A percentile compares a stretch with the other conserved stretches of the same genome.
Conservation (phyloP, 2,888 invertebrate genomes). For the Gortyna flavago region DNA sequence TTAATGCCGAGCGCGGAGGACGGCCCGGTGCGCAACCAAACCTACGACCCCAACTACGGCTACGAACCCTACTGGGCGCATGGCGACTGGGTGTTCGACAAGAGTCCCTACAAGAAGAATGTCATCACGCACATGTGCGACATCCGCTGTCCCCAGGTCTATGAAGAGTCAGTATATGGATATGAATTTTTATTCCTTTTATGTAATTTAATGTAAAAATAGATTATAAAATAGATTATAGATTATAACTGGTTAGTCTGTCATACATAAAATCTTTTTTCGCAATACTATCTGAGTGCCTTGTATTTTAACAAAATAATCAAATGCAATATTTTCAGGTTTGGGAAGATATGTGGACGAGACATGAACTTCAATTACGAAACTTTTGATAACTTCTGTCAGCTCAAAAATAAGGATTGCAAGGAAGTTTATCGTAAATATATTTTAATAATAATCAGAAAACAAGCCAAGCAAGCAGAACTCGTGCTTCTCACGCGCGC, state of each 20-base stretch:
- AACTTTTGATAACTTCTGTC: slow-evolving; percentile 68
- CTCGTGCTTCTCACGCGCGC: not conserved
- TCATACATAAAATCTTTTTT: no score
- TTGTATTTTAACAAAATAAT: not conserved
- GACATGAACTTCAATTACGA: slow-evolving; percentile 38
- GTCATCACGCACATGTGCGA: slow-evolving; percentile 17
- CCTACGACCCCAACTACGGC: slow-evolving; percentile 54
- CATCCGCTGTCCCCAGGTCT: slow-evolving; percentile 17
- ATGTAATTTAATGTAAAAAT: not conserved
- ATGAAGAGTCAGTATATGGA: slow-evolving; percentile 29
- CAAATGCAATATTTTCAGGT: slow-evolving; percentile 60
- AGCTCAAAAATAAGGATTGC: slow-evolving; percentile 64
- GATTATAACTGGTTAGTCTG: no score
- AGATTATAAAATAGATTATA: no score
- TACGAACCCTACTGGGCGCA: slow-evolving; percentile 62
- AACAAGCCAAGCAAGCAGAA: no score
- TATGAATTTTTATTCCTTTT: not conserved
- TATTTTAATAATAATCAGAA: not conserved
- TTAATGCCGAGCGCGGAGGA: slow-evolving; percentile 28
- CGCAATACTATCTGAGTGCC: no score
- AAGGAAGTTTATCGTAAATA: slow-evolving; percentile 50
- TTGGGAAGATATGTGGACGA: slow-evolving; percentile 70
- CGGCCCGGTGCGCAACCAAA: slow-evolving; percentile 8
- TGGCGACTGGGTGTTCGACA: slow-evolving; percentile 59
- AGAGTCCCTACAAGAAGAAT: not conserved